Conservation (phyloP, 2,888 invertebrate species). For the Pristionchus fissidentatus region DNA sequence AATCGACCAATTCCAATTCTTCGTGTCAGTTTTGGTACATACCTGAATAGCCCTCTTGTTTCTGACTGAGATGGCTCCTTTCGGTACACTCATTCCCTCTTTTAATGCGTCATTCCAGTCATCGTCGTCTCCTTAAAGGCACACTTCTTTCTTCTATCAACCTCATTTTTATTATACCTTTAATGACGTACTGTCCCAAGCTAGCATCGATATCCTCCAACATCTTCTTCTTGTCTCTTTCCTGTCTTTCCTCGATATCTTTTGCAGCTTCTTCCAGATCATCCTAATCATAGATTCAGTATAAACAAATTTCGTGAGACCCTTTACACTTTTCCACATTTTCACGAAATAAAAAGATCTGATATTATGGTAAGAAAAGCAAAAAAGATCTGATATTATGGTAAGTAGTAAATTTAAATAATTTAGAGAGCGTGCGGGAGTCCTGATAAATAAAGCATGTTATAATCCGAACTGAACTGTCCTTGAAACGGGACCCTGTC, state of each 20-base stretch:
- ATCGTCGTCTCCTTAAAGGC: slow-evolving; percentile 35
- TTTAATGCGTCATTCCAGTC: slow-evolving; percentile 49
- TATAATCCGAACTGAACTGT: no score
- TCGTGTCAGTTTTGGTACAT: background rate
- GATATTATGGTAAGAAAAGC: no score
- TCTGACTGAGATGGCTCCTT: slow-evolving; percentile 55
- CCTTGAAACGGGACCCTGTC: no score
- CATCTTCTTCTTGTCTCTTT: slow-evolving; percentile 63
- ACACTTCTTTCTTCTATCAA: slow-evolving; percentile 49
- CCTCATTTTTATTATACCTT: slow-evolving; percentile 51
- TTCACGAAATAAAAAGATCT: no score
- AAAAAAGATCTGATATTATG: no score
- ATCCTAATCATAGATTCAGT: slow-evolving; percentile 56
- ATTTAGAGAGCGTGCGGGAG: no score
- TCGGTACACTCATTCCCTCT: slow-evolving; percentile 48
- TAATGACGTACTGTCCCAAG: slow-evolving; percentile 63
- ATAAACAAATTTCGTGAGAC: background rate
- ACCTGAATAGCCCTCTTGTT: slow-evolving; percentile 57
- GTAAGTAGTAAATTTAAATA: no score
- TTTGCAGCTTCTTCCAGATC: slow-evolving; percentile 68
- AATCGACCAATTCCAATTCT: no score
- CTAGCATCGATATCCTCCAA: slow-evolving; percentile 60
- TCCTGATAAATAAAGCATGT: no score
- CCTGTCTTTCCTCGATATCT: slow-evolving; percentile 66
- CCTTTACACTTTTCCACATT: background rate